These are phyloP conservation scores for Pelecanoides urinatrix DNA, from an alignment of 2,113 vertebrate genomes.

Conservation along the genomic window DNA sequence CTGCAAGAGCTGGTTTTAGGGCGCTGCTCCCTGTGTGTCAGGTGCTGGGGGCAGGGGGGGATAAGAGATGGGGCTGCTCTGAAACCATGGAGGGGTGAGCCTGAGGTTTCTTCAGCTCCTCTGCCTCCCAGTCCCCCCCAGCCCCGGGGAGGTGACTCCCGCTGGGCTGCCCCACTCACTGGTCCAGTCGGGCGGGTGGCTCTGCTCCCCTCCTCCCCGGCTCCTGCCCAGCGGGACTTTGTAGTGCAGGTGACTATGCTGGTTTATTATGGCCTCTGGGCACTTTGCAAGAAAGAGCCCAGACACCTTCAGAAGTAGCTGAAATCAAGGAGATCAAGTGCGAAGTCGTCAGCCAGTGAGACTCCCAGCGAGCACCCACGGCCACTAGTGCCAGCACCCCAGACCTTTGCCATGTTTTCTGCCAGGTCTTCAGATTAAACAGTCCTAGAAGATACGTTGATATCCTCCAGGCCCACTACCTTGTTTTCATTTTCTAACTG, in stretches of 20 bases:
- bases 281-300: not conserved
- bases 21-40: not conserved
- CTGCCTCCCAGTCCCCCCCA: not conserved
- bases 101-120: not conserved
- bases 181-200: not conserved
- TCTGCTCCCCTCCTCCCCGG: not conserved
- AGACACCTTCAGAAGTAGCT: slow-evolving; percentile 10
- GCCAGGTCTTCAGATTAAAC: not conserved
- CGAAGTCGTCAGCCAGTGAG: not conserved
- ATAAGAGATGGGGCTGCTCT: not conserved
- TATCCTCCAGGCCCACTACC: not conserved
- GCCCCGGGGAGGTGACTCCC: not conserved
- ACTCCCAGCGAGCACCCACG: not conserved
- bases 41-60: fast-evolving
- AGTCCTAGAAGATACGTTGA: not conserved
- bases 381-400: not conserved
- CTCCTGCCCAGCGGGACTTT: slow-evolving; percentile 1
- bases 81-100: not conserved
- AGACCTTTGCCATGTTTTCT: not conserved
- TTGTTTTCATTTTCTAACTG: not conserved
- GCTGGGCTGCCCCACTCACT: not conserved
- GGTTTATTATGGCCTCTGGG: slow-evolving; percentile 31
- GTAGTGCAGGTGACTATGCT: not conserved
- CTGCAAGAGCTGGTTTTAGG: not conserved
- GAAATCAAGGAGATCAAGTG: not conserved